Evolutionary conservation across 2,888 invertebrate genomes (phyloP).

Genomic region (Cosmopolites sordidus): DNA sequence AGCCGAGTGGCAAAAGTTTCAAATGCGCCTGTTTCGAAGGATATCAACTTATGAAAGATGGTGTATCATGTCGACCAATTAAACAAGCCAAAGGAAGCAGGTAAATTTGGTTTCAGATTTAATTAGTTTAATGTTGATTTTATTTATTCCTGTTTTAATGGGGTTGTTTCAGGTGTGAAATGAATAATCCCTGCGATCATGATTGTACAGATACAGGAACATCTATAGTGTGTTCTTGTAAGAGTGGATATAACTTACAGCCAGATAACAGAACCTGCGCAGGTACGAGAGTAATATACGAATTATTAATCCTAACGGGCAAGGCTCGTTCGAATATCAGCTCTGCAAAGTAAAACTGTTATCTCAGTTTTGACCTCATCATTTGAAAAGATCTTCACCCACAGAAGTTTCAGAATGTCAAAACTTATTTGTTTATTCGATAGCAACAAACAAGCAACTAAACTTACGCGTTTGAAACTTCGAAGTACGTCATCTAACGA

Average conservation of each 20-base stretch:
- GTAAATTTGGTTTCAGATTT: constrained; percentile 4
- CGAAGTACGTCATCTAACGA: too few relatives aligned
- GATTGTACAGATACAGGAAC: constrained; percentile 67
- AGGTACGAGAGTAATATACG: constrained; percentile 21
- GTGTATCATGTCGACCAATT: constrained; percentile 61
- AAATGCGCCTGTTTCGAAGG: constrained; percentile 68
- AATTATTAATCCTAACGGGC: not conserved
- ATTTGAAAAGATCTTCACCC: too few relatives aligned
- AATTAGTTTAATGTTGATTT: not conserved
- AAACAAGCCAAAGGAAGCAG: constrained; percentile 31
- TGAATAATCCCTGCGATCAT: constrained; percentile 69
- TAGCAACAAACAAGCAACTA: too few relatives aligned
- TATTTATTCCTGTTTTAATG: not conserved
- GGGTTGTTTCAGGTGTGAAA: constrained; percentile 53
- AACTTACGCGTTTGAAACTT: too few relatives aligned
- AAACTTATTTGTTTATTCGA: too few relatives aligned
- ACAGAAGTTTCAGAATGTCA: too few relatives aligned
- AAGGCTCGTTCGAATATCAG: too few relatives aligned
- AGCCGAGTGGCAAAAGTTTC: constrained; percentile 68
- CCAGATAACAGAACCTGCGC: constrained; percentile 64
- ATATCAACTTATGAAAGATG: constrained; percentile 64
- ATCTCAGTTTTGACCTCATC: too few relatives aligned
- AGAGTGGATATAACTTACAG: constrained; percentile 64
- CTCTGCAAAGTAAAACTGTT: too few relatives aligned
- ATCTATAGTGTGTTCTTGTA: constrained; percentile 66